Base-by-base conservation (phyloP, 1,140 invertebrate species). In the Cyrtorhinus lividipennis region DNA sequence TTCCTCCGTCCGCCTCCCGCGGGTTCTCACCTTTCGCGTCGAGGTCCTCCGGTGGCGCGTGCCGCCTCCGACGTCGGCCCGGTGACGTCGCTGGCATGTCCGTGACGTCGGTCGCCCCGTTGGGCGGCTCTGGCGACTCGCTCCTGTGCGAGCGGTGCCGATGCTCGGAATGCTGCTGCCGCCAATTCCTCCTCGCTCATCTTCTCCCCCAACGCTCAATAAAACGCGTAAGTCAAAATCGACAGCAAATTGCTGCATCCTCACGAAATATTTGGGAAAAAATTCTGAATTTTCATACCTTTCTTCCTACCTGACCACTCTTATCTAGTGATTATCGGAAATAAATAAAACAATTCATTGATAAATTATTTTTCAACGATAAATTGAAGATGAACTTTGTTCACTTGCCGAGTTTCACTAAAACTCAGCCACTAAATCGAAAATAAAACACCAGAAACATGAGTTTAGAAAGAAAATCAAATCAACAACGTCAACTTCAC, bases 141-240 rank as follows among this genome's bases (percentile, higher is more conserved):
- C 45, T 45, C 57, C 24, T 60, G 18, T 64, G 62, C 62, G 22
- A 53, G 25, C 24, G 53, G 45, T 60, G 57, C 57, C 56, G 38
- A 22, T 44, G 25, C 13, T 64, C 62, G 15, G 44, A 59, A 24
- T 56, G 53, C 48, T 63, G 62, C 62, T 63, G 62, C 53, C 24
- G 56, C 8, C 48, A 58, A 22, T 63, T 56, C 25, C 48, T 56
- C 22, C 53, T 63, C 2, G 62, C 62, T 1, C 62, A 63, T 24
- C 53, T 63, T 23, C 53, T 63, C 48, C 62, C 62, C 25, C 48
- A 63, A 18, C 62, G 62, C 18, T 56, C 62, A 20, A 63, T 63
- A 8, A 63, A 27, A 48, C 23, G 48, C 24, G 62, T 63, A 57
- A 38, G 62, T 57, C 23, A 13, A 25, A 18, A n/a, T n/a, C n/a